These are phyloP conservation scores for Brenthis ino DNA, from an alignment of 2,888 invertebrate genomes.

Conservation along the genomic window DNA sequence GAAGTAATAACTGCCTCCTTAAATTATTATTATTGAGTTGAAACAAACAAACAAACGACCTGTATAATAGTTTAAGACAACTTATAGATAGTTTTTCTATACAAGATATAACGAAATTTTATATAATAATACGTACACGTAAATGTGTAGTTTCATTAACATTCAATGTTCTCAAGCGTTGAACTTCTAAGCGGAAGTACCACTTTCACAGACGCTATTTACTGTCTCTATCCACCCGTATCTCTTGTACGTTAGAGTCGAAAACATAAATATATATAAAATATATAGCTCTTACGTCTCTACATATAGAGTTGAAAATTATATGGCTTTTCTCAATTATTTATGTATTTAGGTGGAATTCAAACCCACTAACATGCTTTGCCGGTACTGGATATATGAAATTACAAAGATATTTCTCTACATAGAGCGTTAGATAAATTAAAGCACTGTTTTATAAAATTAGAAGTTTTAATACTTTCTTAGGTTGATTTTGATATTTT, in stretches of 20 bases:
- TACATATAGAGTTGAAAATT: constrained; percentile 7
- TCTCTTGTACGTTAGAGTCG: not conserved
- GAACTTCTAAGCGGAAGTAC: constrained; percentile 39
- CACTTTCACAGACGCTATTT: constrained; percentile 38
- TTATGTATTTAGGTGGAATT: constrained; percentile 23
- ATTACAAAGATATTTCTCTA: constrained; percentile 1
- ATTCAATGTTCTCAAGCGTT: constrained; percentile 27
- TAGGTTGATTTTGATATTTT: too few relatives aligned
- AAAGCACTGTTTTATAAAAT: too few relatives aligned
- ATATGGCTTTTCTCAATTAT: constrained; percentile 12
- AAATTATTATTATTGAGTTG: too few relatives aligned
- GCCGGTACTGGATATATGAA: not conserved
- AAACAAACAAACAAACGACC: too few relatives aligned
- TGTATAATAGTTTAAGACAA: too few relatives aligned
- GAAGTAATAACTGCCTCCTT: too few relatives aligned
- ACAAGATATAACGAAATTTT: not conserved
- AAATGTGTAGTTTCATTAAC: constrained; percentile 3
- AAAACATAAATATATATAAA: constrained; percentile 1
- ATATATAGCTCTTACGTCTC: not conserved
- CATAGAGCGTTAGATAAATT: not conserved
- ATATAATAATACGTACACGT: not conserved
- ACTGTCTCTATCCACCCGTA: not conserved
- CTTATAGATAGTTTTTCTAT: too few relatives aligned
- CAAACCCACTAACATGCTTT: constrained; percentile 23
- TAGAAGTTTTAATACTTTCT: too few relatives aligned